Evolutionary conservation across 1,140 invertebrate species (phyloP), one percentile per base, ranked within the genome.

Genomic region (Diorhabda carinulata): DNA sequence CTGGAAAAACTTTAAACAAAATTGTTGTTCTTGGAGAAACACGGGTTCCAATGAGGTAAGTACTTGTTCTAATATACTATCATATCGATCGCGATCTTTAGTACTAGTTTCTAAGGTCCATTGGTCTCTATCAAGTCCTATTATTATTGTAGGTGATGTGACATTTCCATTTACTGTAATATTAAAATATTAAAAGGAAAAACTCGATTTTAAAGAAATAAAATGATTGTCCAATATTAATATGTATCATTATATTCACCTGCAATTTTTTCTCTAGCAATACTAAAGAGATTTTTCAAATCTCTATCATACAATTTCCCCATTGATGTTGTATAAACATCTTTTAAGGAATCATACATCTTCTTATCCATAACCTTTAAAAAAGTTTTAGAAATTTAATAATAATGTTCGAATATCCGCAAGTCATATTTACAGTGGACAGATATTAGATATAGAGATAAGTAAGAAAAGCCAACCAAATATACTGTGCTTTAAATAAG

Each of bases 11-110:
- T 89, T 86, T 7, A 95, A 90, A 81, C 95, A 98, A 84, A 99
- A 99, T 72, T 96, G 90, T 83, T 99, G 97, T 81, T 99, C 97
- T 40, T 91, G 91, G 56, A 98, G 85, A 81, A 96, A 98, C 69
- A 97, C 89, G 42, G 93, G 93, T 80, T 98, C 95, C 61, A 98
- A 85, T 78, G 97, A 91, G 59, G 90, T 91, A 5, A 98, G 82
- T 25, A 96, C 90, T 79, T 89, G 87, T 78, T 95, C 92, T 57
- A 95, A 83, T 10, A 93, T 84, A 59, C 88, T 87, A 79, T 93
- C 91, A 79, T 90, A 90, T 69, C 85, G 79, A 68, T 84, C 80
- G 63, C 88, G 80, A 69, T 87, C 87, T 52, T 82, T 79, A 10
- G 84, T 77, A 73, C 88, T 87, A 6, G 84, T 79, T 69, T 85